Evolutionary conservation across 2,797 vertebrate genomes (phyloP).

Genomic region (Coranthus polyacanthus): DNA sequence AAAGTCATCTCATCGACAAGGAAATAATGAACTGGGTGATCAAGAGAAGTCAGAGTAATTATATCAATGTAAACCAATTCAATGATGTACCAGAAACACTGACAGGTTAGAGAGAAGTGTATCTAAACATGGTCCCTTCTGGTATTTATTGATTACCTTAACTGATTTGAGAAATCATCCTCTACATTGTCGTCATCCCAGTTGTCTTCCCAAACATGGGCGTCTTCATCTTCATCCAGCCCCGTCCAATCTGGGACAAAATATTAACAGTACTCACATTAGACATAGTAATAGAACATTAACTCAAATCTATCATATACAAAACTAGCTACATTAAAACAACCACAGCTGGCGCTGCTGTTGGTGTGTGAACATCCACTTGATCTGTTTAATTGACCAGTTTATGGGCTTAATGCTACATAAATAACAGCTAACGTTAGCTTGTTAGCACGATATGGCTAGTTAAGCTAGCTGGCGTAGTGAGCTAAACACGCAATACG

Average conservation of each 20-base stretch:
- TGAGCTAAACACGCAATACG: neutral
- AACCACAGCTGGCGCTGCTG: no score
- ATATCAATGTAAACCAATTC: neutral
- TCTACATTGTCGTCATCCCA: constrained; percentile 99
- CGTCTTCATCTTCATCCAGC: constrained; percentile 97
- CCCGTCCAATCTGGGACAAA: constrained; percentile 93
- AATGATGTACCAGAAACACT: neutral
- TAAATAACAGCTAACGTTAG: neutral
- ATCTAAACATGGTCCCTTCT: neutral
- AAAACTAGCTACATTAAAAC: no score
- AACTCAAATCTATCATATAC: no score
- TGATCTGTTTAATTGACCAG: neutral
- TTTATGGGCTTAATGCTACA: neutral
- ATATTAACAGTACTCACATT: no score
- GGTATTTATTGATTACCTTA: constrained; percentile 85
- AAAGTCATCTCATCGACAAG: neutral
- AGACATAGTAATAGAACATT: no score
- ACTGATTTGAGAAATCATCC: constrained; percentile 98
- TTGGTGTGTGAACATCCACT: no score
- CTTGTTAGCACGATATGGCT: neutral
- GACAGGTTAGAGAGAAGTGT: neutral
- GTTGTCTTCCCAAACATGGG: constrained; percentile 99
- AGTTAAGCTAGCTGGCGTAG: neutral
- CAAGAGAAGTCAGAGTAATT: neutral
- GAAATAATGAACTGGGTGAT: neutral